Percentiles rank a stretch among this genome's conserved stretches.
These are phyloP conservation scores for Scylla paramamosain DNA, from an alignment of 1,140 invertebrate species.

Conservation along the genomic window DNA sequence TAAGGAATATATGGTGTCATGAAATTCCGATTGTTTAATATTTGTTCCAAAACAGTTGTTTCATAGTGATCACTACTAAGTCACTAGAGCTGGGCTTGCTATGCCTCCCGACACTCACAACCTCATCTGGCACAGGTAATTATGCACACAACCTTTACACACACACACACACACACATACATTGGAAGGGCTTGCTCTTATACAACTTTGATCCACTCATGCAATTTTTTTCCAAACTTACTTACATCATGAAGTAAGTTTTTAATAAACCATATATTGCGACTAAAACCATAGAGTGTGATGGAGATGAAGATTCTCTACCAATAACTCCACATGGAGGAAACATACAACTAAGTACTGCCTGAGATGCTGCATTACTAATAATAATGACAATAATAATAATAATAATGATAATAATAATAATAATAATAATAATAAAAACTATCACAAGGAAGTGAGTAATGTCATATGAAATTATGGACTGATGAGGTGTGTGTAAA, in stretches of 20 bases:
- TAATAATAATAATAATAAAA: neutral
- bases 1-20: conserved; percentile 62
- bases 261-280: too few species aligned
- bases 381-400: neutral
- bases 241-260: too few species aligned
- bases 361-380: neutral
- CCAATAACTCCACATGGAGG: too few species aligned
- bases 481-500: neutral
- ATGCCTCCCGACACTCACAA: neutral
- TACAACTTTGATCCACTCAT: too few species aligned
- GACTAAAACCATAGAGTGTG: too few species aligned
- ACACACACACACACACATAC: neutral
- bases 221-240: too few species aligned
- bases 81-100: neutral
- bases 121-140: neutral
- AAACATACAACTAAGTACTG: neutral
- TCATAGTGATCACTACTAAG: neutral
- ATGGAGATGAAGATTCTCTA: too few species aligned
- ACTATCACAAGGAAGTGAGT: neutral
- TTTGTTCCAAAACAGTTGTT: neutral
- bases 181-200: too few species aligned
- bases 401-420: neutral
- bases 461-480: neutral
- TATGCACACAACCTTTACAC: neutral
- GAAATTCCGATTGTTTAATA: neutral